Evolutionary conservation across 2,888 invertebrate species (phyloP).

Genomic region (Erebia epiphron): DNA sequence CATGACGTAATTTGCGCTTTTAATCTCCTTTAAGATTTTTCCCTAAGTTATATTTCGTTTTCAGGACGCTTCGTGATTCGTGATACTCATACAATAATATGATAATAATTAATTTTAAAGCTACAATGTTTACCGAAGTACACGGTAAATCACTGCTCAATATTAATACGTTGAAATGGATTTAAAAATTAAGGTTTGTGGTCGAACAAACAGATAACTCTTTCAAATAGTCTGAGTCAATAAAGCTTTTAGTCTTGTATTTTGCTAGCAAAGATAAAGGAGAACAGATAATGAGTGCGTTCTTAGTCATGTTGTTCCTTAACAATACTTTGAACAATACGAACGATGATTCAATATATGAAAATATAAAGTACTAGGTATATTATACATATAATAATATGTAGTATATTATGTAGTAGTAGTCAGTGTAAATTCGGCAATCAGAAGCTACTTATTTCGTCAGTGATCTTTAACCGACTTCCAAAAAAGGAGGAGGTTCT

Average conservation of each 20-base stretch:
- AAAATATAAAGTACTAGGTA: not conserved
- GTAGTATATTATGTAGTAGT: not conserved
- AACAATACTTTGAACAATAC: not conserved
- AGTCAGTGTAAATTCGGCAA: not conserved
- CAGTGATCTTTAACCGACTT: no score
- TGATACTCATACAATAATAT: no score
- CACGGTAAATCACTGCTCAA: not conserved
- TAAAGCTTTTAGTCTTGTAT: slow-evolving; percentile 13
- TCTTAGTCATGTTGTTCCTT: slow-evolving; percentile 5
- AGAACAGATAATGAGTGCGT: slow-evolving; percentile 16
- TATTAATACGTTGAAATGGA: not conserved
- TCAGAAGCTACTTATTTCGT: not conserved
- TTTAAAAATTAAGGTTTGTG: not conserved
- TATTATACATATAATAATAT: not conserved
- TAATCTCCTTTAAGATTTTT: no score
- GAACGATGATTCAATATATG: not conserved
- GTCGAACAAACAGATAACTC: slow-evolving; percentile 17
- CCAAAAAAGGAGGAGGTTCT: no score
- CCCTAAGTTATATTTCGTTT: no score
- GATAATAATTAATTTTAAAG: no score
- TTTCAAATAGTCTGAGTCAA: slow-evolving; percentile 25
- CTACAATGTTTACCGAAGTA: no score
- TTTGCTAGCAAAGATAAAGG: slow-evolving; percentile 23
- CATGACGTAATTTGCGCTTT: no score
- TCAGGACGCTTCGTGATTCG: no score